These are phyloP conservation scores for Teleogryllus oceanicus DNA, from an alignment of 2,888 invertebrate genomes.

Conservation along the genomic window DNA sequence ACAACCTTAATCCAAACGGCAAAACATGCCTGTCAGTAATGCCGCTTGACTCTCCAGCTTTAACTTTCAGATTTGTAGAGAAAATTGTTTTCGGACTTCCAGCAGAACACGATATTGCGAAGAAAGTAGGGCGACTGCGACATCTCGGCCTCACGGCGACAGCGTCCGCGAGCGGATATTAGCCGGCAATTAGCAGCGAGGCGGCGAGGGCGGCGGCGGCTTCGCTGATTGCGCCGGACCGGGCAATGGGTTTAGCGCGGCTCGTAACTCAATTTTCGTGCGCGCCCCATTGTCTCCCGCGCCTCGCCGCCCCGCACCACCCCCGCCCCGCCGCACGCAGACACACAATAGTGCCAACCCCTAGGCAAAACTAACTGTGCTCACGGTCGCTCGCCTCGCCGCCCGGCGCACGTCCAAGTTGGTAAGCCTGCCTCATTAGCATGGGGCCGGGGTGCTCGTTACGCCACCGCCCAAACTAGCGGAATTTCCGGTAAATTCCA, in stretches of 20 bases:
- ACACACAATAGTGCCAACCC: conserved; percentile 9
- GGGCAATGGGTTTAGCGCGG: conserved; percentile 8
- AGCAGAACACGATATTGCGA: background rate
- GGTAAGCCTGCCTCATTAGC: conserved; percentile 18
- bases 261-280: conserved; percentile 6
- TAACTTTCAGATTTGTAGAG: too few species aligned
- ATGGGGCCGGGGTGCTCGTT: conserved; percentile 18
- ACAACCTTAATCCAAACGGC: too few species aligned
- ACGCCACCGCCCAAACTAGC: background rate
- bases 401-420: conserved; percentile 1
- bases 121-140: conserved; percentile 20
- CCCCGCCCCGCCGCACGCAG: background rate
- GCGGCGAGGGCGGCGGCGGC: background rate
- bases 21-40: too few species aligned
- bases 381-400: background rate
- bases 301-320: background rate
- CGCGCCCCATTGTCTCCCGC: conserved; percentile 1
- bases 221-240: conserved; percentile 18
- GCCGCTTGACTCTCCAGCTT: too few species aligned
- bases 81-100: too few species aligned
- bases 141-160: conserved; percentile 4
- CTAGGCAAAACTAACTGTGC: conserved; percentile 6
- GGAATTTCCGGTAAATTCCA: conserved; percentile 10
- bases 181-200: conserved; percentile 21
- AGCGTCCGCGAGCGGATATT: conserved; percentile 19